These are phyloP conservation scores for Apteryx owenii DNA, from an alignment of 2,113 vertebrate species.

Conservation along the genomic window DNA sequence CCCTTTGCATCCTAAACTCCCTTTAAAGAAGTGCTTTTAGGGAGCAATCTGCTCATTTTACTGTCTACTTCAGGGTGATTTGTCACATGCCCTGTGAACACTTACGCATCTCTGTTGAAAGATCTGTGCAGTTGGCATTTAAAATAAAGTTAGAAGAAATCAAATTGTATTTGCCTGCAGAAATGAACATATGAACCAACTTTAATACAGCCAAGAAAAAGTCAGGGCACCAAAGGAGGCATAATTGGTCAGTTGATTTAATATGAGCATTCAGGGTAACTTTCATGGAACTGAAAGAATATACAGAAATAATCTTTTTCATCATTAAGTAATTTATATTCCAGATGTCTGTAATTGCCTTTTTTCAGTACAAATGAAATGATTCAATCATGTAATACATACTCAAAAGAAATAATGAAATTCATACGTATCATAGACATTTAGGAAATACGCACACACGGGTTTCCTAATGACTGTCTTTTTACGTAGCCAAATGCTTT, in stretches of 20 bases:
- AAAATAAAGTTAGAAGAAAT: neutral
- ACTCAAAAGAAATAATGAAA: fast-evolving
- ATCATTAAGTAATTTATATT: fast-evolving
- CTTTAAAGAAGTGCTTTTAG: neutral
- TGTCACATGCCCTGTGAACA: fast-evolving
- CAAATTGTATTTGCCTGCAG: neutral
- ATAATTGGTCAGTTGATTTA: fast-evolving
- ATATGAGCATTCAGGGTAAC: neutral
- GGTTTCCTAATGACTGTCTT: fast-evolving
- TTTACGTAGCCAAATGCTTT: fast-evolving
- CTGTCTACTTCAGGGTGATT: fast-evolving
- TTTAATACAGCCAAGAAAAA: neutral
- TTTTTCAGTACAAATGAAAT: neutral
- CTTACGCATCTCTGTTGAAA: neutral
- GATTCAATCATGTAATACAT: neutral
- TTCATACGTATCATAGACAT: fast-evolving
- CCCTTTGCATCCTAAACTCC: neutral
- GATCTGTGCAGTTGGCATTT: neutral
- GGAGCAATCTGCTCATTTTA: neutral
- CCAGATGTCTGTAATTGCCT: fast-evolving
- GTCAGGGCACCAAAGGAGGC: fast-evolving
- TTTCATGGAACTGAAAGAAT: neutral
- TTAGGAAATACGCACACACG: fast-evolving
- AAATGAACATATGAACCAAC: fast-evolving
- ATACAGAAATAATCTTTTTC: fast-evolving